Evolutionary conservation across 2,888 invertebrate species (phyloP), one percentile per base, ranked within the genome.

Genomic region (Hydrotaea diabolus): DNA sequence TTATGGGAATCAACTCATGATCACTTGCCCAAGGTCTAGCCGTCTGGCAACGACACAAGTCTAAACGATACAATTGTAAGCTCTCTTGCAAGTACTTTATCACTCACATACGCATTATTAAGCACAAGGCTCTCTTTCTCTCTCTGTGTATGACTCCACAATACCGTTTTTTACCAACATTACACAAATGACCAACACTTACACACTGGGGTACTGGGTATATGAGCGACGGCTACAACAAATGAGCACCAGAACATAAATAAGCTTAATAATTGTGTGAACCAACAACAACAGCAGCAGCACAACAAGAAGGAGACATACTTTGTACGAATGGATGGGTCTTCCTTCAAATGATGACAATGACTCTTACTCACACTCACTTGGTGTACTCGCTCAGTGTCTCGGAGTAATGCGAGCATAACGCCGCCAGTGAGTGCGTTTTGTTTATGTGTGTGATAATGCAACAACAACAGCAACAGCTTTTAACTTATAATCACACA

Each of bases 371-470:
- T 31, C 8, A 79, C 9, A 7, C 43, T 26, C 31, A 73, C 39
- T 39, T 39, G 31, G 2, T 31, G 31, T n/a, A n/a, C n/a, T n/a
- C n/a, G n/a, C n/a, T 31, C 31, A 31, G 31, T 31, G 31, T n/a
- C n/a, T n/a, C n/a, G n/a, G n/a, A 23, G 39, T 26, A 49, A 43
- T 59, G 43, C 15, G 13, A n/a, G 15, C 2, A 7, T n/a, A 57
- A 17, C 23, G 43, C n/a, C 19, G 17, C 39, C 19, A 49, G 64
- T 31, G 43, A 26, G 53, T 39, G 31, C 55, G 26, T 71, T 72
- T 15, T 57, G 46, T 72, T 74, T 74, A 49, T 23, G 8, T 80
- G 43, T 74, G 26, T 69, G 69, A 69, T 69, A 46, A 46, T 23
- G 46, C 46, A 21, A 69, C 69, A 69, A 69, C 23, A 23, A 23